phyloP scores from a whole-genome alignment of 2,797 vertebrate genomes.

The Falco rusticolus region DNA sequence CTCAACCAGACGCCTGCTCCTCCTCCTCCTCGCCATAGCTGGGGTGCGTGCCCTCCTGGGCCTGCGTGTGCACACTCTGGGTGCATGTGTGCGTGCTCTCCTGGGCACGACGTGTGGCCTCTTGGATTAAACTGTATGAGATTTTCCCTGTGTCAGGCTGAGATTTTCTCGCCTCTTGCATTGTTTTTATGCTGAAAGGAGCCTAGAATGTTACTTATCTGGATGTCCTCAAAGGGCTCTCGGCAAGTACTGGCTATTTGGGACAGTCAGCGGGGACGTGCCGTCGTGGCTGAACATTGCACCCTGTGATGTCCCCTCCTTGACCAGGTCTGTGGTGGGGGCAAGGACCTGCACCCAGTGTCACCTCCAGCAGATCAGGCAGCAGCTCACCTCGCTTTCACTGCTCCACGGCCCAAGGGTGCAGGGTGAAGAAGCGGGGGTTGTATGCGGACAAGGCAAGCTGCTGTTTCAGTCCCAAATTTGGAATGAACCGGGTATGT shows the following conservation, averaged over 20 bases:
- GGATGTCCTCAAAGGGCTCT: not conserved
- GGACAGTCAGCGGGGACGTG: not conserved
- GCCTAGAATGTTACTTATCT: accelerated
- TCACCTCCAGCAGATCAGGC: not conserved
- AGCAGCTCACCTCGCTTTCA: accelerated
- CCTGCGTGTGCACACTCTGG: not conserved
- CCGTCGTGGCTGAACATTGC: accelerated
- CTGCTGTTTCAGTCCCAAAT: not conserved
- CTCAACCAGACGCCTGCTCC: not conserved
- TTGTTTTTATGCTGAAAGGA: not conserved
- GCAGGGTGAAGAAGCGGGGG: not conserved
- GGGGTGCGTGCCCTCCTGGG: not conserved
- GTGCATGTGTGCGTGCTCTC: not conserved
- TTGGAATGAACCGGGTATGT: accelerated
- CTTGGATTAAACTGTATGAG: accelerated
- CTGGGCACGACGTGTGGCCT: accelerated
- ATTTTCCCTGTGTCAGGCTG: accelerated
- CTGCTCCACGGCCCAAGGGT: not conserved
- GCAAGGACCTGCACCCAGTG: accelerated
- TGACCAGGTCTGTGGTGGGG: accelerated
- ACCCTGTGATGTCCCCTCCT: accelerated
- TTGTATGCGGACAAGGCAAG: accelerated
- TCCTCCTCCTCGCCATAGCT: accelerated
- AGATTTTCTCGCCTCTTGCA: not conserved
- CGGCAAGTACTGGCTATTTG: not conserved